Base-by-base conservation (phyloP, 2,888 invertebrate genomes). In the Apamea anceps region DNA sequence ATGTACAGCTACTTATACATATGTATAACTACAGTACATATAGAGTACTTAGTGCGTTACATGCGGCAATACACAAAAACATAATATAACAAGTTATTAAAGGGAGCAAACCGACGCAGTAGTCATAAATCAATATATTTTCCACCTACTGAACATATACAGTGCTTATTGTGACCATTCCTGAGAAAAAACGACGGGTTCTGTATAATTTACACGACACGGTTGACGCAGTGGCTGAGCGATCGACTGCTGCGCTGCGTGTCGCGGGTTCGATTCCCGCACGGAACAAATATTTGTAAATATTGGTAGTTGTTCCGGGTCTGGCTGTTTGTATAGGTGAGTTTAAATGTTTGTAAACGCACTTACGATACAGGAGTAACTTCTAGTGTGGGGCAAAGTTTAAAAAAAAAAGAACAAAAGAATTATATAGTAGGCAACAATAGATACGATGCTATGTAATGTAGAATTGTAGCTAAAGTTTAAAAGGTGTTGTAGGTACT, bases 101-200 rank as follows among this genome's bases (percentile, higher is more conserved):
- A 5, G 15, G 51, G 28, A 37, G 37, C 8, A 42, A 57, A 57
- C 68, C 18, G 13, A 25, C 67, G 25, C 25, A n/a, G 12, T 37
- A 12, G 18, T 37, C 37, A 70, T 42, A 32, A 81, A 81, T 81
- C 68, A 42, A 81, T 81, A 63, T 48, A 32, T 51, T 70, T 83
- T 65, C 21, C 65, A 21, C 63, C 28, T 12, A 65, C 63, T 51
- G 21, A 63, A 70, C 54, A 57, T 63, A 62, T 48, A 48, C 10
- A 25, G 45, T 28, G 13, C 18, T 21, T 63, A 12, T 45, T 54
- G 37, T 70, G 37, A 77, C 63, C 78, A 65, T 84, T 70, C 3
- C n/a, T 57, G 37, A 77, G 77, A 81, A 77, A 74, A 83, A 75
- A 15, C 67, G 28, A 28, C 68, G 6, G 15, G 21, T 37, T 68